phyloP scores from a whole-genome alignment of 2,113 vertebrate species.

The Antechinus stuartii region DNA sequence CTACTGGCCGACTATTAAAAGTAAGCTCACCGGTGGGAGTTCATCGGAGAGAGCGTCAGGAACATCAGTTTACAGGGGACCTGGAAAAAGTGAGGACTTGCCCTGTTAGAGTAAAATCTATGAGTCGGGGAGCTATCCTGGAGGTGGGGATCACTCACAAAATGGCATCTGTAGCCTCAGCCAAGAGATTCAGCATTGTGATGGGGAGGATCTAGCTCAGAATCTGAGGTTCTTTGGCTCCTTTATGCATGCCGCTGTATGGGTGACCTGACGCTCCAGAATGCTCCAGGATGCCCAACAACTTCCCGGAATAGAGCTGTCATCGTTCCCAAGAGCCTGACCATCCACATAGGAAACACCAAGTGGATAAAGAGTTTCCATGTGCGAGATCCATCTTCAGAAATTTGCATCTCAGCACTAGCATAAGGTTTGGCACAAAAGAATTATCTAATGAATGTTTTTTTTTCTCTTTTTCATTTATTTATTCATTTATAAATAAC shows the following conservation, averaged over 20 bases:
- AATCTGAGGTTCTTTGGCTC: too few relatives aligned
- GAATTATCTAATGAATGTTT: background rate
- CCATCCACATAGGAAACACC: too few relatives aligned
- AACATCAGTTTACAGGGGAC: background rate
- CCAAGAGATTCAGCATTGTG: background rate
- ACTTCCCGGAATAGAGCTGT: too few relatives aligned
- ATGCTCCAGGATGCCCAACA: too few relatives aligned
- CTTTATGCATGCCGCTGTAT: too few relatives aligned
- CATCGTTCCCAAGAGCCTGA: too few relatives aligned
- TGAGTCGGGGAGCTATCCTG: background rate
- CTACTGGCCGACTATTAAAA: background rate
- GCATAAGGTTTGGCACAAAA: background rate
- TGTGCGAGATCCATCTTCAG: background rate
- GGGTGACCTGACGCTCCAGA: too few relatives aligned
- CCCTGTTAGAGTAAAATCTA: background rate
- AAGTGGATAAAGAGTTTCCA: too few relatives aligned
- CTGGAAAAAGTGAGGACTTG: background rate
- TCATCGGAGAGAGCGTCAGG: background rate
- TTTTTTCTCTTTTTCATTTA: too few relatives aligned
- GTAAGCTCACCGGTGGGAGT: background rate
- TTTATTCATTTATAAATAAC: background rate
- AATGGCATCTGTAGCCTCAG: too few relatives aligned
- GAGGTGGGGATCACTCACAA: background rate
- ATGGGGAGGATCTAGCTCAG: background rate
- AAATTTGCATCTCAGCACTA: background rate